Conservation (phyloP, 2,888 invertebrate species). For the Adelphocoris suturalis region DNA sequence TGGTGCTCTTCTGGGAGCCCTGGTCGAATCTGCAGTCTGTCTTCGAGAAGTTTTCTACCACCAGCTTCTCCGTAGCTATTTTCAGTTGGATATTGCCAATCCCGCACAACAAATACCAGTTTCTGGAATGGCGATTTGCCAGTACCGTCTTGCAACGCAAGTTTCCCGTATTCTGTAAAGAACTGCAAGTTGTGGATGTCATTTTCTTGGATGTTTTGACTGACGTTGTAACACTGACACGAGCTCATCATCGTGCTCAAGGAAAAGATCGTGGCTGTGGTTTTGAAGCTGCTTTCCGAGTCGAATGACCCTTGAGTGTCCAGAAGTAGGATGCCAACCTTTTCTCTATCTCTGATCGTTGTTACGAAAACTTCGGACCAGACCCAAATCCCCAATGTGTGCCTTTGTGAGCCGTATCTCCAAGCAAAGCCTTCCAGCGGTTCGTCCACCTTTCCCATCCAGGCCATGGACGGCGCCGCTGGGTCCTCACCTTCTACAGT, state of each 20-base stretch:
- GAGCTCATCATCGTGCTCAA: constrained; percentile 98
- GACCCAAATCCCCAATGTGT: constrained; percentile 96
- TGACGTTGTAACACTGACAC: constrained; percentile 96
- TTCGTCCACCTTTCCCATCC: constrained; percentile 91
- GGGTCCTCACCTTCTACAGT: constrained; percentile 78
- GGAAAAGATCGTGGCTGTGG: constrained; percentile 98
- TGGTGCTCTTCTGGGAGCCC: constrained; percentile 78
- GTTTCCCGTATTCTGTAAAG: constrained; percentile 97
- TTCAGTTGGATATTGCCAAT: constrained; percentile 99
- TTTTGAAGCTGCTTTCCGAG: constrained; percentile 96
- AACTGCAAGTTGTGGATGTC: constrained; percentile 96
- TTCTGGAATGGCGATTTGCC: constrained; percentile 93
- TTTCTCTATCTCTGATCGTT: constrained; percentile 86
- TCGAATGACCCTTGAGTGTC: constrained; percentile 99
- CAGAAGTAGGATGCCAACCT: constrained; percentile 90
- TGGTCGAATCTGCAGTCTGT: constrained; percentile 91
- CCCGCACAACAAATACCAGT: constrained; percentile 92
- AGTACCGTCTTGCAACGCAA: constrained; percentile 91
- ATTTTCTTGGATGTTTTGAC: constrained; percentile 98
- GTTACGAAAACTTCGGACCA: constrained; percentile 96
- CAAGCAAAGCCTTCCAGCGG: constrained; percentile 95
- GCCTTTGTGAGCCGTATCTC: constrained; percentile 95
- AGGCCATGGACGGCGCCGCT: constrained; percentile 77
- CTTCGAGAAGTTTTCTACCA: constrained; percentile 90
- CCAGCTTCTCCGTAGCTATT: constrained; percentile 93